Base-by-base conservation (phyloP, 2,888 invertebrate genomes). In the Polyommatus iphigenia region DNA sequence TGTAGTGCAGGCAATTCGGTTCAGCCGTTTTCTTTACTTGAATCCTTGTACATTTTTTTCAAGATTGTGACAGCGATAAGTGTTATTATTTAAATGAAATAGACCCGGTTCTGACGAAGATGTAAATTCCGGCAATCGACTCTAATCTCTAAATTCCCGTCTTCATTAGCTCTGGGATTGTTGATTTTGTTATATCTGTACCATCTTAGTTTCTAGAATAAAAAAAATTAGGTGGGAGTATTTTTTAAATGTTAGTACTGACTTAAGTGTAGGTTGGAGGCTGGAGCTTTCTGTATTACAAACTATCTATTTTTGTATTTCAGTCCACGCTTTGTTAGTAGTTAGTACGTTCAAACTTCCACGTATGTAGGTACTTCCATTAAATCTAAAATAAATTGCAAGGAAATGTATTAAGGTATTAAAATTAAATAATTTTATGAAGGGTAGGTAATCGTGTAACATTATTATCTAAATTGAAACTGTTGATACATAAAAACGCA, bases 71-170 rank as follows among this genome's bases (percentile, higher is more conserved):
- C 41, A 41, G 20, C 41, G 72, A 72, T 41, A 41, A 67, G 29
- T 73, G 41, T 75, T 29, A 50, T 75, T 75, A 75, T 75, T 75
- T 50, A 75, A 75, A 75, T 75, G 75, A 75, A 75, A 75, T 75
- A 75, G 75, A 29, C 75, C 75, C 75, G 75, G 50, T 75, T 75
- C 50, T 54, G 18, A 75, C 46, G 24, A 75, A 75, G 75, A 75
- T 54, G 75, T 75, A 54, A 75, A 75, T 75, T 75, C 75, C 18
- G 29, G 54, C 75, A 75, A 54, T 50, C 54, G 75, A 75, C 24
- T 50, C 50, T 50, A 75, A 75, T 75, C 75, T 75, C 75, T 18
- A 32, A 50, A 75, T 75, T 75, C 50, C 50, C 32, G 50, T 18
- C 75, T 54, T 54, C 29, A 18, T 75, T 75, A 75, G 75, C 75